These are phyloP conservation scores for Microcebus lehilahytsara DNA, from an alignment of 2,113 vertebrate species.

Conservation along the genomic window DNA sequence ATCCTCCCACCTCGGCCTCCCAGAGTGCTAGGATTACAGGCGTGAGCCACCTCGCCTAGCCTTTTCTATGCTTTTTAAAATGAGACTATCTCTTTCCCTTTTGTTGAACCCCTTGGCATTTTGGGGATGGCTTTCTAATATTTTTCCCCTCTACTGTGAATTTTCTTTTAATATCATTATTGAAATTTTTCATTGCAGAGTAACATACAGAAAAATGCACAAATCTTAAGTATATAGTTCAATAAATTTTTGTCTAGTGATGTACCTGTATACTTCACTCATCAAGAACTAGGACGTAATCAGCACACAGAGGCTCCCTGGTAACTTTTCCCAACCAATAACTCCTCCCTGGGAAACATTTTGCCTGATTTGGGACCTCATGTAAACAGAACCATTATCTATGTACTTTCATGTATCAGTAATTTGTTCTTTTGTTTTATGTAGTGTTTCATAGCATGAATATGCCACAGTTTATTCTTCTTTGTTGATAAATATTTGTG, in stretches of 20 bases:
- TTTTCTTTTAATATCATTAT: neutral
- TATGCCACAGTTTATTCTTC: neutral
- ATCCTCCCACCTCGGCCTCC: too few relatives aligned
- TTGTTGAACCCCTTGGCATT: neutral
- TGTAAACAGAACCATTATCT: neutral
- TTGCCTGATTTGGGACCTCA: neutral
- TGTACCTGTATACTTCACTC: neutral
- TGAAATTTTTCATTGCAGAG: neutral
- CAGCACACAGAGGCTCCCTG: neutral
- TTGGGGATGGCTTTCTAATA: neutral
- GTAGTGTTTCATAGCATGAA: neutral
- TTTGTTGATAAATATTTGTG: neutral
- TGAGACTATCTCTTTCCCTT: neutral
- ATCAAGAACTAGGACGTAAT: neutral
- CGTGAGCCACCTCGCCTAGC: too few relatives aligned
- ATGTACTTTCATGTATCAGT: neutral
- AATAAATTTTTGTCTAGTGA: neutral
- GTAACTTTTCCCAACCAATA: neutral
- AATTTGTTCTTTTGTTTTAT: neutral
- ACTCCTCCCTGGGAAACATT: neutral
- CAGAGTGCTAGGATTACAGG: too few relatives aligned
- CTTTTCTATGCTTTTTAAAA: neutral
- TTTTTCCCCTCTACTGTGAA: neutral
- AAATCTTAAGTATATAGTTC: neutral
- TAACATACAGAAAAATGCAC: neutral